Evolutionary conservation across 1,140 invertebrate genomes (phyloP).

Genomic region (Frieseomelitta varia): DNA sequence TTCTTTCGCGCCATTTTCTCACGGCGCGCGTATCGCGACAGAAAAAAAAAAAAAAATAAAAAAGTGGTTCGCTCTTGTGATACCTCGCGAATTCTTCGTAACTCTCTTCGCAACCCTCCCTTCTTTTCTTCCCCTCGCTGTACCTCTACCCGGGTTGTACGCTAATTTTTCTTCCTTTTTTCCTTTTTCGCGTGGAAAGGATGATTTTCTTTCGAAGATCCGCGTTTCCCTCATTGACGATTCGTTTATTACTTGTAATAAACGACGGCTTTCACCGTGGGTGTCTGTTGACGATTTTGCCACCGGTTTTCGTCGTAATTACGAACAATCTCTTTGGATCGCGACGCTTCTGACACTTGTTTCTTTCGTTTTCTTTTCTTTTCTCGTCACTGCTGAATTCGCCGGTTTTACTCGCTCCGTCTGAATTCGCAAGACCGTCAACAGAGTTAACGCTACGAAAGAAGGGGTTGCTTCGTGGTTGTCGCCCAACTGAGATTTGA

Average conservation of each 20-base stretch:
- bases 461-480: neutral
- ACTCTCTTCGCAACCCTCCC: neutral
- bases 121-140: neutral
- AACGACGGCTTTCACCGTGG: slow-evolving; percentile 25
- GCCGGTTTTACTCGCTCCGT: neutral
- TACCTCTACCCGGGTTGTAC: neutral
- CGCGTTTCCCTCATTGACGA: slow-evolving; percentile 19
- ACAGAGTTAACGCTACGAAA: neutral
- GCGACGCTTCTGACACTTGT: slow-evolving; percentile 17
- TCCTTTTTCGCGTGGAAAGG: neutral
- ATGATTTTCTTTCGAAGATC: neutral
- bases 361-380: too few relatives aligned
- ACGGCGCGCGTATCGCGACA: neutral
- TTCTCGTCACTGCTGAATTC: neutral
- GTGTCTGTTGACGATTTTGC: slow-evolving; percentile 17
- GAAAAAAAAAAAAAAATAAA: too few relatives aligned
- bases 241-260: slow-evolving; percentile 31
- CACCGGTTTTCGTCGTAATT: slow-evolving; percentile 30
- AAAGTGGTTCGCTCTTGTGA: neutral
- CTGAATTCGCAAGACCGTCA: neutral
- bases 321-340: slow-evolving; percentile 24
- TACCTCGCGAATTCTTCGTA: neutral
- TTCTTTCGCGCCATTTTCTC: neutral
- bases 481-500: neutral
- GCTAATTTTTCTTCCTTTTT: slow-evolving; percentile 20